Evolutionary conservation across 2,797 vertebrate species (phyloP).

Genomic region (Pampus argenteus): DNA sequence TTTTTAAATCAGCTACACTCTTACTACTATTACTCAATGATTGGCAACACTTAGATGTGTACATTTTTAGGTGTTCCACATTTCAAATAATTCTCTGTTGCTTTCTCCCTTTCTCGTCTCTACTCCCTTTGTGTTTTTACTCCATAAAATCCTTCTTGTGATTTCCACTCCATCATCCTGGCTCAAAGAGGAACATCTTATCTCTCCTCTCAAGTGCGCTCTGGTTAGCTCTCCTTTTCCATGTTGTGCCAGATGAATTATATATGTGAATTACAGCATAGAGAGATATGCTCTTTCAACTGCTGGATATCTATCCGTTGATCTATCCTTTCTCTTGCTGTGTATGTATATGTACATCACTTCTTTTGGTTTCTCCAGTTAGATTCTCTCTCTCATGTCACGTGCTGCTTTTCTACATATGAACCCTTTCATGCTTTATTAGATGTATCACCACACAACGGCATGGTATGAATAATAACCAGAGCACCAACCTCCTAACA

Average conservation of each 20-base stretch:
- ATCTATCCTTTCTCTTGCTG: conserved; percentile 38
- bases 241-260: conserved; percentile 68
- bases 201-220: conserved; percentile 49
- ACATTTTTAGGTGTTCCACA: neutral
- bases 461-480: conserved; percentile 1
- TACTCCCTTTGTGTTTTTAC: conserved; percentile 17
- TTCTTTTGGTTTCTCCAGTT: conserved; percentile 19
- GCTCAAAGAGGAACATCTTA: conserved; percentile 36
- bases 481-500: too few relatives aligned
- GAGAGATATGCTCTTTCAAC: conserved; percentile 76
- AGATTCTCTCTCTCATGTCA: conserved; percentile 25
- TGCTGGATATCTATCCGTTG: conserved; percentile 43
- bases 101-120: neutral
- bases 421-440: conserved; percentile 19
- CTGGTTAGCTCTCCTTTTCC: conserved; percentile 41
- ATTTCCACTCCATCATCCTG: conserved; percentile 35
- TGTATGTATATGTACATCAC: conserved; percentile 11
- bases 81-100: conserved; percentile 7
- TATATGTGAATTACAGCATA: conserved; percentile 65
- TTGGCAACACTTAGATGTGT: neutral
- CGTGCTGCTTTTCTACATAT: conserved; percentile 8
- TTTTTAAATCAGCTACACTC: neutral
- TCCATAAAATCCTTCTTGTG: conserved; percentile 11
- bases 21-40: too few relatives aligned
- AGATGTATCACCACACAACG: conserved; percentile 7